A percentile compares a stretch with the other conserved stretches of the same genome.
phyloP scores from a whole-genome alignment of 2,113 vertebrate genomes.

The Phainopepla nitens region DNA sequence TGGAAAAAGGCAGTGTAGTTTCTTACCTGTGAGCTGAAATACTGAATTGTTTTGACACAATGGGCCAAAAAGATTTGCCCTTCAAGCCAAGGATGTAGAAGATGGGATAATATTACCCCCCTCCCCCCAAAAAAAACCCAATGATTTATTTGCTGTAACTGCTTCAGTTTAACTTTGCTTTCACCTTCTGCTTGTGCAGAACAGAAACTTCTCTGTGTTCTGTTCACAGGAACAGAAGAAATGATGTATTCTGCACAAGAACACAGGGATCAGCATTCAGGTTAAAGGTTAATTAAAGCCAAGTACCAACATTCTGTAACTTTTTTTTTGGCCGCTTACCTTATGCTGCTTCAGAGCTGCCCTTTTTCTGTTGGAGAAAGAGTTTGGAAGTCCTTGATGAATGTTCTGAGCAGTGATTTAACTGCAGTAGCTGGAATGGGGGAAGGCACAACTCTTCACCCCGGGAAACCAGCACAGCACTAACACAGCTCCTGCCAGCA shows the following conservation, averaged over 20 bases:
- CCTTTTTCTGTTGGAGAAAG: not conserved
- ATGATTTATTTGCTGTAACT: fast-evolving
- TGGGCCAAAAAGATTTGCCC: fast-evolving
- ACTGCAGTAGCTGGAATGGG: not conserved
- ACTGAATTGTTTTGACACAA: fast-evolving
- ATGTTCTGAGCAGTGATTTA: not conserved
- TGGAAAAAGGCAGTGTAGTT: fast-evolving
- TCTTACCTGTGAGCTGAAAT: not conserved
- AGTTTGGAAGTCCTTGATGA: not conserved
- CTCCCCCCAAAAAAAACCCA: fast-evolving
- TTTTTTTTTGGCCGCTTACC: not conserved
- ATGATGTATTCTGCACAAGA: not conserved
- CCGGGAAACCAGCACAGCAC: not conserved
- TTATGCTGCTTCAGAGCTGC: not conserved
- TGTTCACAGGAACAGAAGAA: not conserved
- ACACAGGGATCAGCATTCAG: fast-evolving
- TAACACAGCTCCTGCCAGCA: not conserved
- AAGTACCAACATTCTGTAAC: not conserved
- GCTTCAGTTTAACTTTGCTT: not conserved
- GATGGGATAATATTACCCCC: not conserved
- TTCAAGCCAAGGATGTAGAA: not conserved
- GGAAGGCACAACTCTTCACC: not conserved
- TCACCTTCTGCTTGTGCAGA: not conserved
- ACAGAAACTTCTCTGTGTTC: not conserved
- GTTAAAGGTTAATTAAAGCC: not conserved